Evolutionary conservation across 2,113 vertebrate genomes (phyloP).

Genomic region (Willisornis vidua): DNA sequence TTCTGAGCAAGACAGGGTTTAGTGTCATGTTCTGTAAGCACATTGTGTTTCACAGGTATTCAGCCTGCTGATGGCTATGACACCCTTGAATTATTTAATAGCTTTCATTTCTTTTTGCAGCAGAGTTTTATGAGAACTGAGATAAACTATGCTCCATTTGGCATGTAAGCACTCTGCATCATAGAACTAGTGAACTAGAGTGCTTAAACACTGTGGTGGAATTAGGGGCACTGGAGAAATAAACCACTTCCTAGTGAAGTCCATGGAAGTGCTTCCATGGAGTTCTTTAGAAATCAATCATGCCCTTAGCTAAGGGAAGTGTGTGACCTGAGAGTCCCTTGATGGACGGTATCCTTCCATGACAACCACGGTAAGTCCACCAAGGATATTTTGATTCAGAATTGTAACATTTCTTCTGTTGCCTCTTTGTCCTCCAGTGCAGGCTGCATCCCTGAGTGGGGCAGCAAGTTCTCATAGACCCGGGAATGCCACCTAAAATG

Average conservation of each 20-base stretch:
- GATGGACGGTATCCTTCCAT: background rate
- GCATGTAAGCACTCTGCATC: background rate
- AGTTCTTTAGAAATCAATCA: background rate
- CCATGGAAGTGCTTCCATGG: background rate
- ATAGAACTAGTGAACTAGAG: background rate
- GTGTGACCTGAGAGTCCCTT: background rate
- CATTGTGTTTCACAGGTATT: background rate
- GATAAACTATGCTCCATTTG: conserved; percentile 26
- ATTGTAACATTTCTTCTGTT: background rate
- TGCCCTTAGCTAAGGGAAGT: background rate
- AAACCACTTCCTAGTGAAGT: background rate
- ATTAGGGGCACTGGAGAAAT: background rate
- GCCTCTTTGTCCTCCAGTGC: background rate
- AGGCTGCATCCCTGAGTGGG: background rate
- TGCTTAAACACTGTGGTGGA: background rate
- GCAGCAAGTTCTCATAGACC: background rate
- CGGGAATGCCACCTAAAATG: background rate
- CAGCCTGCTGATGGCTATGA: conserved; percentile 33
- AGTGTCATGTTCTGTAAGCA: background rate
- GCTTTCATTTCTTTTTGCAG: conserved; percentile 19
- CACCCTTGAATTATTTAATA: conserved; percentile 56
- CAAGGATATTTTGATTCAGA: background rate
- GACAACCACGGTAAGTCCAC: background rate
- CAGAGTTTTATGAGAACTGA: conserved; percentile 19
- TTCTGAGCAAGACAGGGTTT: background rate